Conservation (phyloP, 2,888 invertebrate genomes). For the Acrocera orbiculus region DNA sequence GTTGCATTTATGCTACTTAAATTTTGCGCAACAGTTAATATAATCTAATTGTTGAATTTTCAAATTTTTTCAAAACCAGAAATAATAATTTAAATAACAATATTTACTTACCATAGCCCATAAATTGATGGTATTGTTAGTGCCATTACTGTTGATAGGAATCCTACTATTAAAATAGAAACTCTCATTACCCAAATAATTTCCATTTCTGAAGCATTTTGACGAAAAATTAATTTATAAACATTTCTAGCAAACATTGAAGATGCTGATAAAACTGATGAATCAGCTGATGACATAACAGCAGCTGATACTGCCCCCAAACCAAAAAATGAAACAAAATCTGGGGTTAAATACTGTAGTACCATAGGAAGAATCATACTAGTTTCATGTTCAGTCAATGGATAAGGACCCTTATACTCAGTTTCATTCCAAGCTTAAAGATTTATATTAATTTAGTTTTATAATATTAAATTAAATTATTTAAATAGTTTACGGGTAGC, state of each 20-base stretch:
- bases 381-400: constrained; percentile 57
- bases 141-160: constrained; percentile 87
- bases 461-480: neutral
- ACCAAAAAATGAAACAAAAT: constrained; percentile 92
- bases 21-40: too few relatives aligned
- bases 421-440: constrained; percentile 87
- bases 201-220: constrained; percentile 93
- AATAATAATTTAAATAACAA: neutral
- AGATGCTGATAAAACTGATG: constrained; percentile 91
- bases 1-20: too few relatives aligned
- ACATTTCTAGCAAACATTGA: constrained; percentile 99
- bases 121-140: constrained; percentile 95
- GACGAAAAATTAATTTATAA: constrained; percentile 91
- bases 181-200: constrained; percentile 92
- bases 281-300: constrained; percentile 99
- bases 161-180: constrained; percentile 79
- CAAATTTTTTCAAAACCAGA: too few relatives aligned
- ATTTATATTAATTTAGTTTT: constrained; percentile 1
- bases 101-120: constrained; percentile 64
- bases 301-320: constrained; percentile 97
- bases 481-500: constrained; percentile 55
- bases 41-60: too few relatives aligned
- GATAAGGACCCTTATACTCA: constrained; percentile 56
- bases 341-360: constrained; percentile 88
- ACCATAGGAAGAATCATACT: constrained; percentile 96